These are phyloP conservation scores for Epinephelus cyanopodus DNA, from an alignment of 2,113 vertebrate genomes.

Conservation along the genomic window DNA sequence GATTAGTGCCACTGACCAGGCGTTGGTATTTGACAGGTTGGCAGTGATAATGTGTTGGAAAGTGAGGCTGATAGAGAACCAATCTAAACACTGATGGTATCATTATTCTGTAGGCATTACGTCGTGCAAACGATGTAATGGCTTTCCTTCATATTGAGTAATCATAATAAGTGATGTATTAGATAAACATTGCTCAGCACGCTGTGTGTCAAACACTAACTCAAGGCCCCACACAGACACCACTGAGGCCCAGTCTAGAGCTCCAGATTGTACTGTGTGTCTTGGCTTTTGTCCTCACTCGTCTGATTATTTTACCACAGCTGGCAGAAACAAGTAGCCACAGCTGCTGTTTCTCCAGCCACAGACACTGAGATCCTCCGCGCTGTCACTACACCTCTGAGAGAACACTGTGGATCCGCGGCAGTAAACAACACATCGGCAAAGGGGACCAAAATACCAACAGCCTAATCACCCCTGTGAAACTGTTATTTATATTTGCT, in stretches of 20 bases:
- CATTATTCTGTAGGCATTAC: no score
- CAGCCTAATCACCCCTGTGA: constrained; percentile 71
- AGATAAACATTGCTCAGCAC: neutral
- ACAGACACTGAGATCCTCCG: constrained; percentile 27
- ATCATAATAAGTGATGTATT: neutral
- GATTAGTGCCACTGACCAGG: no score
- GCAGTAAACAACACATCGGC: constrained; percentile 69
- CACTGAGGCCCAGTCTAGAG: neutral
- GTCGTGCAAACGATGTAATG: no score
- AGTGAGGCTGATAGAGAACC: no score
- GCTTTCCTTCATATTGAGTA: no score
- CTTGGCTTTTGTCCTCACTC: constrained; percentile 22
- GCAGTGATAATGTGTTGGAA: no score
- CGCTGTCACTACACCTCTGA: constrained; percentile 54
- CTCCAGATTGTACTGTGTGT: constrained; percentile 15
- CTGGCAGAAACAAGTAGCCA: constrained; percentile 58
- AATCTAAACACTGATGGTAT: no score
- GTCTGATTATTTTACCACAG: constrained; percentile 45
- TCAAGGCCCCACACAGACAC: neutral
- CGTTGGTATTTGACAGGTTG: no score
- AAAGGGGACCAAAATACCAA: constrained; percentile 73
- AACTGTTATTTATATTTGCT: constrained; percentile 67
- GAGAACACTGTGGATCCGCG: constrained; percentile 42
- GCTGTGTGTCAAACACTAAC: neutral
- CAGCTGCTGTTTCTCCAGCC: constrained; percentile 66